phyloP scores from a whole-genome alignment of 1,140 invertebrate species.

The Heliothis subflexa region DNA sequence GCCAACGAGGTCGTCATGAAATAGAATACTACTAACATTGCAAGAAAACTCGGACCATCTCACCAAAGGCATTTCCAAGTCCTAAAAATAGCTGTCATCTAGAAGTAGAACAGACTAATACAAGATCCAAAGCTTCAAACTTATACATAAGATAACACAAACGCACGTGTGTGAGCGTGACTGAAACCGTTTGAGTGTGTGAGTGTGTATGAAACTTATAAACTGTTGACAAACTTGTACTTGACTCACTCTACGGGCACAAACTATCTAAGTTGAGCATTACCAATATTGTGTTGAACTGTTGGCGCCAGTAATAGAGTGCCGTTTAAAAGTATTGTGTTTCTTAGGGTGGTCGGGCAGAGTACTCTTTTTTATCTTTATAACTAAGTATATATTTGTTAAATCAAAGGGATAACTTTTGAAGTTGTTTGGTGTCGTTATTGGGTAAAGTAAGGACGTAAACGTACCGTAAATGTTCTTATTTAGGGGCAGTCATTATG shows the following conservation, averaged over 20 bases:
- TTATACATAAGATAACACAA: not conserved
- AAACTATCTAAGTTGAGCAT: conserved; percentile 7
- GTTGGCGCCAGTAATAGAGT: not conserved
- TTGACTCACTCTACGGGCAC: not conserved
- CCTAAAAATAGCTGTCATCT: not conserved
- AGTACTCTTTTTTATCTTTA: no score
- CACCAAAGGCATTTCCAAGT: no score
- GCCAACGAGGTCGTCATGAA: no score
- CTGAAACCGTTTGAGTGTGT: not conserved
- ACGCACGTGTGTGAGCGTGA: not conserved
- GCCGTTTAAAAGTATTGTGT: no score
- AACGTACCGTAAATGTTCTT: no score
- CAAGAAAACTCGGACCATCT: no score
- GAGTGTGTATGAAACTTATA: not conserved
- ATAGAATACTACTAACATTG: no score
- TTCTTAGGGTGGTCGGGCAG: not conserved
- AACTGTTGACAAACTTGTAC: conserved; percentile 17
- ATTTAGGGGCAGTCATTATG: no score
- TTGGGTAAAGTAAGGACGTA: no score
- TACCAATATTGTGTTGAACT: not conserved
- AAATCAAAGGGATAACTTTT: no score
- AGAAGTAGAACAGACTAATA: not conserved
- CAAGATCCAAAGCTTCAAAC: not conserved
- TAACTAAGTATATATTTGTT: no score
- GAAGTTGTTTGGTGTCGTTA: no score